Percentiles rank a stretch among this genome's conserved stretches.
Evolutionary conservation across 92 coral and sea anemone species (phyloP).

Genomic region (Montipora capitata): DNA sequence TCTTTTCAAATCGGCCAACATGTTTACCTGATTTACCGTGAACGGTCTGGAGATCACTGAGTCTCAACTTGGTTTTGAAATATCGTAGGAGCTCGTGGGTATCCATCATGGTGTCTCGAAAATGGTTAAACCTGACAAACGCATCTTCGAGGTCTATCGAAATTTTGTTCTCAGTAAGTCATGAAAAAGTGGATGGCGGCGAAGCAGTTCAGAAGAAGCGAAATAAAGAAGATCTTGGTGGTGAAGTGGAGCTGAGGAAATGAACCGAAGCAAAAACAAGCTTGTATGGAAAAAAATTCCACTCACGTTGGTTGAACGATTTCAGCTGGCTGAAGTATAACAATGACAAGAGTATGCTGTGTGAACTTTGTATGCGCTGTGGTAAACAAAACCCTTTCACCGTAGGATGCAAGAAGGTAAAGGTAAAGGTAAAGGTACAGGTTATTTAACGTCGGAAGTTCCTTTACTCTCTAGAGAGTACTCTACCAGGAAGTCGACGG

Average conservation of each 20-base stretch:
- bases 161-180: neutral
- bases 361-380: slow-evolving; percentile 23
- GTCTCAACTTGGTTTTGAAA: slow-evolving; percentile 11
- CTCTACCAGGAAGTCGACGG: no score
- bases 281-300: neutral
- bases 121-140: slow-evolving; percentile 19
- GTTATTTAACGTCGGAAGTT: no score
- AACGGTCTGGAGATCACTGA: slow-evolving; percentile 20
- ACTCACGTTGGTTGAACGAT: neutral
- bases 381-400: slow-evolving; percentile 13
- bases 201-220: neutral
- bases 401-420: neutral
- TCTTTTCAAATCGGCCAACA: slow-evolving; percentile 16
- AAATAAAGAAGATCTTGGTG: neutral
- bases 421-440: no score
- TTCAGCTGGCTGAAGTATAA: slow-evolving; percentile 17
- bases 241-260: neutral
- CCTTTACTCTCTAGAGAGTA: no score
- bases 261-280: neutral
- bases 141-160: neutral
- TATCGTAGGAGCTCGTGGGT: slow-evolving; percentile 1
- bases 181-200: neutral
- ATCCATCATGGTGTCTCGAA: slow-evolving; percentile 20
- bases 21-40: slow-evolving; percentile 13
- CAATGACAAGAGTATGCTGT: slow-evolving; percentile 25